phyloP scores from a whole-genome alignment of 2,113 vertebrate species.

The Poecilia latipinna region DNA sequence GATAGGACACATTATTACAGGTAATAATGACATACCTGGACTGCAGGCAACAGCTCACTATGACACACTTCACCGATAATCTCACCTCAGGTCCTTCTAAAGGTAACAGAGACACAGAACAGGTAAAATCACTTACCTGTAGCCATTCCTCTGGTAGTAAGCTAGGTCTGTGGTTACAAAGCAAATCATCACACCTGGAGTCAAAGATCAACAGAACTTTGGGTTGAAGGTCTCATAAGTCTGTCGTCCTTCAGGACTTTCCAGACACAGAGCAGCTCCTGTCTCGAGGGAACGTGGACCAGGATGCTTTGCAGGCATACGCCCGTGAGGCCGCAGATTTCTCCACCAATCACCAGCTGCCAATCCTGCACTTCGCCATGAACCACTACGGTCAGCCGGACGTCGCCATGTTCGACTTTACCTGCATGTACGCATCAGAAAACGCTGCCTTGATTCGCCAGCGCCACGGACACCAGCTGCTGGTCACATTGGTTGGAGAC shows the following conservation, averaged over 20 bases:
- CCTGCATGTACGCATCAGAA: constrained; percentile 95
- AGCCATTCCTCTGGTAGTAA: too few species aligned
- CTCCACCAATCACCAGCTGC: constrained; percentile 93
- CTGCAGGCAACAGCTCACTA: not conserved
- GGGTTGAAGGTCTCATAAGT: not conserved
- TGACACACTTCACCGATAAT: not conserved
- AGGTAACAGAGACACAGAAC: too few species aligned
- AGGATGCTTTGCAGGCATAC: constrained; percentile 89
- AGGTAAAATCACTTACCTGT: too few species aligned
- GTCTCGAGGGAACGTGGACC: constrained; percentile 91
- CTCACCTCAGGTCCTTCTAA: too few species aligned
- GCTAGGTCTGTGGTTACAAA: too few species aligned
- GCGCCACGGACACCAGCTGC: constrained; percentile 85
- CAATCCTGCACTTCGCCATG: constrained; percentile 91
- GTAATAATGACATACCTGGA: too few species aligned
- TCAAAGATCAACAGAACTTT: not conserved
- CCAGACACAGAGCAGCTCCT: constrained; percentile 89
- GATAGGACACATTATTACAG: too few species aligned
- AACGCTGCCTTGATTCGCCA: constrained; percentile 90
- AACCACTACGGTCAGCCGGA: constrained; percentile 97
- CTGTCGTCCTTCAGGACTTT: constrained; percentile 82
- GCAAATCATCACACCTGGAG: not conserved
- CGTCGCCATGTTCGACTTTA: constrained; percentile 98
- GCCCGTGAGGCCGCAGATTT: constrained; percentile 92
- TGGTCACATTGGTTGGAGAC: constrained; percentile 94